Evolutionary conservation across 2,888 invertebrate species (phyloP).

Genomic region (Boloria selene): DNA sequence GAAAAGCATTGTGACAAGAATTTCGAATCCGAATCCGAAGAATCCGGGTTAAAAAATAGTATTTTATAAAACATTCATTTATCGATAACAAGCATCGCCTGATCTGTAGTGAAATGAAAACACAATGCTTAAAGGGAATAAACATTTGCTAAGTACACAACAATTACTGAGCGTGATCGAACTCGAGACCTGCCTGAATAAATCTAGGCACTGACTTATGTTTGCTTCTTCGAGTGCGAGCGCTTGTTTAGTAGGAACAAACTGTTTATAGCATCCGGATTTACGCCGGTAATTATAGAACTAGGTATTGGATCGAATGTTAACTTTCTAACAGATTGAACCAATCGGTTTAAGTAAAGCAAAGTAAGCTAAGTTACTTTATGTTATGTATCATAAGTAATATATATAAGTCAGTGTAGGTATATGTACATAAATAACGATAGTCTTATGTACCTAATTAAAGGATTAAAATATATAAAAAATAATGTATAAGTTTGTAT

Average conservation of each 20-base stretch:
- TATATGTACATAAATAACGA: no score
- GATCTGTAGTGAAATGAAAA: slow-evolving; percentile 29
- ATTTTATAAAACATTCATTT: slow-evolving; percentile 17
- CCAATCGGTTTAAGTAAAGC: no score
- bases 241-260: slow-evolving; percentile 15
- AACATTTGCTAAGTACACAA: slow-evolving; percentile 37
- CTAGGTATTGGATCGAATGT: slow-evolving; percentile 6
- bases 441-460: no score
- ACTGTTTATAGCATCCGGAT: slow-evolving; percentile 16
- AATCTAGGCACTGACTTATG: slow-evolving; percentile 19
- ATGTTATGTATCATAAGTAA: no score
- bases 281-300: slow-evolving; percentile 6
- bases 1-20: no score
- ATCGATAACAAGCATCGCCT: slow-evolving; percentile 38
- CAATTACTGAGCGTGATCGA: slow-evolving; percentile 38
- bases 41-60: neutral
- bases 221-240: slow-evolving; percentile 15
- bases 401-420: no score
- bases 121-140: slow-evolving; percentile 39
- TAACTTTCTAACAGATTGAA: neutral
- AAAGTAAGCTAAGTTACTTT: neutral
- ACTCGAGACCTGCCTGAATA: slow-evolving; percentile 23
- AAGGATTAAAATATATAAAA: no score
- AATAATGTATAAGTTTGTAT: no score
- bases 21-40: no score